Conservation (phyloP, 2,113 vertebrate species). For the Phodopus roborovskii region DNA sequence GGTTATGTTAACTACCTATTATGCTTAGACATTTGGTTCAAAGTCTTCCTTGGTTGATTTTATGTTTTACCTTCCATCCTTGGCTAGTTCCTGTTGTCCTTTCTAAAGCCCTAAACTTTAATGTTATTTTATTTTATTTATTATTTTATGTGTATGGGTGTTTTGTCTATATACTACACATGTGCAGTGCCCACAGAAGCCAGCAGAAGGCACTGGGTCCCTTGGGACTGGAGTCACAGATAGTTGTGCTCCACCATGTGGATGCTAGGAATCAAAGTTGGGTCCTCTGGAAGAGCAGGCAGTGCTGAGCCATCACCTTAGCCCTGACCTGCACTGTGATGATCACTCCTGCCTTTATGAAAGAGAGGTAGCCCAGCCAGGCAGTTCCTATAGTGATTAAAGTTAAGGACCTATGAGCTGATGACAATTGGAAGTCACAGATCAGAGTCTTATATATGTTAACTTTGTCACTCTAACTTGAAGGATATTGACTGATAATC, state of each 20-base stretch:
- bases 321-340: neutral
- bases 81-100: neutral
- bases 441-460: neutral
- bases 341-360: neutral
- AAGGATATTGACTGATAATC: neutral
- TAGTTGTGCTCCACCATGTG: neutral
- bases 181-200: too few relatives aligned
- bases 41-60: neutral
- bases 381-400: neutral
- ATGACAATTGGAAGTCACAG: neutral
- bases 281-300: neutral
- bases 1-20: neutral
- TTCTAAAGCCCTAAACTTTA: conserved; percentile 13
- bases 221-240: neutral
- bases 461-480: neutral
- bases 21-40: neutral
- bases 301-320: neutral
- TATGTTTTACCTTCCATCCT: neutral
- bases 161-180: neutral
- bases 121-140: neutral
- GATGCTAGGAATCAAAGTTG: neutral
- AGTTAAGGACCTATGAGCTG: rapidly evolving
- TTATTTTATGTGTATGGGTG: neutral
- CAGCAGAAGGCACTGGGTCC: neutral
- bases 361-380: neutral